A percentile compares a stretch with the other conserved stretches of the same genome.
Evolutionary conservation across 2,888 invertebrate species (phyloP).

Genomic region (Acronicta psi): DNA sequence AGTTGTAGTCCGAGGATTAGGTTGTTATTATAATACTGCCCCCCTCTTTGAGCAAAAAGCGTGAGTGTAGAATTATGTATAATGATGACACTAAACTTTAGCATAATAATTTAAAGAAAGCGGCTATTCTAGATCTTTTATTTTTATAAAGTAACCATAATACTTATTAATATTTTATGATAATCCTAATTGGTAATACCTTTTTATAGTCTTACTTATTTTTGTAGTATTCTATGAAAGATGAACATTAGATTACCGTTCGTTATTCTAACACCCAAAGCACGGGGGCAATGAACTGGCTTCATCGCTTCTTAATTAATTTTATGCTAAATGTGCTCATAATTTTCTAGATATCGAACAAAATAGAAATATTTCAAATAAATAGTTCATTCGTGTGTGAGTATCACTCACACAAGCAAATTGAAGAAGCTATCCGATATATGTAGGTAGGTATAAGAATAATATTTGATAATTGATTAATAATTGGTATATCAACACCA

Average conservation of each 20-base stretch:
- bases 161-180: no score
- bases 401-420: neutral
- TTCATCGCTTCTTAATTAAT: constrained; percentile 45
- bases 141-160: no score
- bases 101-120: no score
- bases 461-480: neutral
- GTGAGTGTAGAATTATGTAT: no score
- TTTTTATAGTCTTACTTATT: neutral
- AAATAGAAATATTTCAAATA: neutral
- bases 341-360: constrained; percentile 1
- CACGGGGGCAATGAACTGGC: constrained; percentile 49
- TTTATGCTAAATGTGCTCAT: constrained; percentile 23
- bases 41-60: no score
- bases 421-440: neutral
- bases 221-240: neutral
- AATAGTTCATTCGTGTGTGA: neutral
- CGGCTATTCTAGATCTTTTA: no score
- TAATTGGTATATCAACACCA: neutral
- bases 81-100: no score
- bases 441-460: neutral
- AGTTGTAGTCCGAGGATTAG: no score
- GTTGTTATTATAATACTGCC: no score
- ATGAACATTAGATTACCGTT: constrained; percentile 23
- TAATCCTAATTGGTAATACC: no score
- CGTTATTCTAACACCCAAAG: constrained; percentile 25